These are phyloP conservation scores for Drosophila dives DNA, from an alignment of 2,888 invertebrate genomes.

Conservation along the genomic window DNA sequence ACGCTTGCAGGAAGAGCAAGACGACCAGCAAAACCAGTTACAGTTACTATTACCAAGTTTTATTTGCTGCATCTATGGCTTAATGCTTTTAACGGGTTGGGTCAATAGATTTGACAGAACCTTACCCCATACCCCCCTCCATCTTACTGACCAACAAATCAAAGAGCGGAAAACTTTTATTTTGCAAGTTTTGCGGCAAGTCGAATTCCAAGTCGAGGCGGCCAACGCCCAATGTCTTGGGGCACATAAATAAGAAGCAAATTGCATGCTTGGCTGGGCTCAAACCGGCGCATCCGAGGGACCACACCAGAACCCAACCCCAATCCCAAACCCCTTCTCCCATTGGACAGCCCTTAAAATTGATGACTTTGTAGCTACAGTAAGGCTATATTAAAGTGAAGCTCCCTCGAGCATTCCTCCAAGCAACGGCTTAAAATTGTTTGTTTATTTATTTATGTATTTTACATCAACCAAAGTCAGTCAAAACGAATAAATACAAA, in stretches of 20 bases:
- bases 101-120: slow-evolving; percentile 63
- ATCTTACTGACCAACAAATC: slow-evolving; percentile 67
- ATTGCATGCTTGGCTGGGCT: slow-evolving; percentile 68
- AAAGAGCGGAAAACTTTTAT: slow-evolving; percentile 78
- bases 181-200: slow-evolving; percentile 65
- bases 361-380: slow-evolving; percentile 63
- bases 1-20: slow-evolving; percentile 31
- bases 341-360: slow-evolving; percentile 51
- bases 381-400: slow-evolving; percentile 43
- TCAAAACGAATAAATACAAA: not conserved
- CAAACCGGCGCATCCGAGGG: slow-evolving; percentile 38
- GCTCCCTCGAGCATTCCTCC: not conserved
- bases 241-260: slow-evolving; percentile 73
- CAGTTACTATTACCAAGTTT: slow-evolving; percentile 42
- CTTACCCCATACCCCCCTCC: not conserved
- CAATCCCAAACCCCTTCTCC: not conserved
- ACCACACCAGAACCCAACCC: not conserved
- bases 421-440: not conserved
- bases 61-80: slow-evolving; percentile 49
- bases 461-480: not conserved
- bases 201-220: slow-evolving; percentile 48
- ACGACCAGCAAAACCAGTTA: slow-evolving; percentile 27
- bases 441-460: not conserved
- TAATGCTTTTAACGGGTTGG: slow-evolving; percentile 61
- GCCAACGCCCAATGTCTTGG: slow-evolving; percentile 49